phyloP scores from a whole-genome alignment of 2,113 vertebrate species.

The Phaetusa simplex region DNA sequence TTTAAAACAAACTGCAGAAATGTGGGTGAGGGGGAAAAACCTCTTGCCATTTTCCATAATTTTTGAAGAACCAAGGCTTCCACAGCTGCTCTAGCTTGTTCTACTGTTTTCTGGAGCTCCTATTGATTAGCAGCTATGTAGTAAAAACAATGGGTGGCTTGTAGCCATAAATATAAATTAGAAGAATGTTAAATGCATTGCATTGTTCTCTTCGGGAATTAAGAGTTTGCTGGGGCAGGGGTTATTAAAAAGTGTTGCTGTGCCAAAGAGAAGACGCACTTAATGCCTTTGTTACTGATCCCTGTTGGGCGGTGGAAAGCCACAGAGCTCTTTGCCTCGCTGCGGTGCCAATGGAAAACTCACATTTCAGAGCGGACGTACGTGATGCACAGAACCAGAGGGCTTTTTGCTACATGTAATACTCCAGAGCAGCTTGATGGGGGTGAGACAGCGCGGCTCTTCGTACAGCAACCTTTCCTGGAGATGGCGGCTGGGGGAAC shows the following conservation, averaged over 20 bases:
- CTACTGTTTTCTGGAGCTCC: not conserved
- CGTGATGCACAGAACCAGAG: not conserved
- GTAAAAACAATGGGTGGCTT: slow-evolving; percentile 39
- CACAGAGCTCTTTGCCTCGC: rapidly evolving
- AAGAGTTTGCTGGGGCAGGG: not conserved
- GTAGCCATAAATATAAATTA: slow-evolving; percentile 36
- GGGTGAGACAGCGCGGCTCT: rapidly evolving
- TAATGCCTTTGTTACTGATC: not conserved
- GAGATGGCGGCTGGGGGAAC: not conserved
- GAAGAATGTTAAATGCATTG: slow-evolving; percentile 25
- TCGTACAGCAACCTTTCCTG: not conserved
- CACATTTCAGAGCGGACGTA: not conserved
- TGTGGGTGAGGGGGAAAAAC: not conserved
- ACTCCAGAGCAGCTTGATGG: not conserved
- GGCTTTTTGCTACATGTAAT: not conserved
- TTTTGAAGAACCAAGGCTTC: not conserved
- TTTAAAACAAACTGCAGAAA: not conserved
- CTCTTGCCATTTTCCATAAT: not conserved
- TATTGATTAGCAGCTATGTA: not conserved
- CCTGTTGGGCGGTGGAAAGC: not conserved
- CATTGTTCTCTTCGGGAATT: not conserved
- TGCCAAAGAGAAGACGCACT: not conserved
- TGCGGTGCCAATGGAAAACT: not conserved
- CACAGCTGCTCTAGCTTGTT: not conserved
- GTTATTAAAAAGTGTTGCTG: not conserved